Base-by-base conservation (phyloP, 2,113 vertebrate species). In the Gnathonemus echidnorhynchus region DNA sequence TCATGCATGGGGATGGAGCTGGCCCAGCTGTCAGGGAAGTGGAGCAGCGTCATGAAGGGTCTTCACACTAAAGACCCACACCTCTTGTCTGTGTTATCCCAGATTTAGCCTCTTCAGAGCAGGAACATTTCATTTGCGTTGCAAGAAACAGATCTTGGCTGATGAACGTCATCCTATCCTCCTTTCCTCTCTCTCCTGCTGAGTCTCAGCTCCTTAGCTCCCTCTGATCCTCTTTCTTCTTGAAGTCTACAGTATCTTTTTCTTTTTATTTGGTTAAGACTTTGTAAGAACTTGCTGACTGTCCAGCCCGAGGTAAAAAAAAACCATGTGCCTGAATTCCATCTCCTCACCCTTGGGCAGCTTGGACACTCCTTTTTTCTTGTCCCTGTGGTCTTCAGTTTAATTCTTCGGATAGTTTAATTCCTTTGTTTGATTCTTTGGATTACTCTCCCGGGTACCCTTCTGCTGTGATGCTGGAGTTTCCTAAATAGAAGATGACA, bases 81-180 rank as follows among this genome's bases (percentile, higher is more conserved):
- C 45, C 3, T n/a, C n/a, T n/a, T n/a, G n/a, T n/a, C n/a, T 39
- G 39, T 39, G 39, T 39, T 39, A 39, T 39, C 39, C 39, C 39
- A 39, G 39, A 39, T 39, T 45, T 49, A 4, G 83, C 45, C 93
- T 92, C 90, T 80, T 66, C 90, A 89, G 89, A 11, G 1, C 52
- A 58, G 56, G 10, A 50, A 3, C 17, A 46, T 86, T 86, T 86
- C n/a, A 86, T 86, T 50, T 50, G 48, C 3, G 11, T 50, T 11
- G n/a, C 84, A 49, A 50, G 27, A 50, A 86, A 24, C 39, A 39
- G 70, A 77, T 77, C 70, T 35, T 77, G 15, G 35, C 35, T 66
- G 27, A 77, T 77, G 70, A 39, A 39, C 0, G 19, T 85, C n/a
- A 31, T 56, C 86, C 5, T 53, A 39, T 19, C 10, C 50, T 35